Percentiles rank a stretch among this genome's conserved stretches.
Evolutionary conservation across 2,888 invertebrate species (phyloP).

Genomic region (Dryococelus australis): DNA sequence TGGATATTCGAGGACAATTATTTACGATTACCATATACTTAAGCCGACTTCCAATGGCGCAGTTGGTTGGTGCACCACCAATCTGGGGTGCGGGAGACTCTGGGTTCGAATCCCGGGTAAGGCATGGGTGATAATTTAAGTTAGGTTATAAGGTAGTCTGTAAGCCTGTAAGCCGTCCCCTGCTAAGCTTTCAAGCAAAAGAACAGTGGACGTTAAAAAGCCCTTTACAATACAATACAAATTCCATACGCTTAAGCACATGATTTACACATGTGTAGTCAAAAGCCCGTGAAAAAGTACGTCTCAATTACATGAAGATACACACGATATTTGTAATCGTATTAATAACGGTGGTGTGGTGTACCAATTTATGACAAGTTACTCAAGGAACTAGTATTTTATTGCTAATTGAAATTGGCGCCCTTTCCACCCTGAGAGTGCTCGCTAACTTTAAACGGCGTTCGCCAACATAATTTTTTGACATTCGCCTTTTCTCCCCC

Average conservation of each 20-base stretch:
- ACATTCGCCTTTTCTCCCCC: not conserved
- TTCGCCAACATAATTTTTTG: not conserved
- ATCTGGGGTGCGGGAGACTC: too few relatives aligned
- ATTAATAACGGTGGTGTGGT: not conserved
- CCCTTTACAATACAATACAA: too few relatives aligned
- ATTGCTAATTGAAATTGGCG: not conserved
- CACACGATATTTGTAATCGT: not conserved
- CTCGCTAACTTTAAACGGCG: not conserved
- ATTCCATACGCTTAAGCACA: not conserved
- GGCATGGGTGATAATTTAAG: too few relatives aligned
- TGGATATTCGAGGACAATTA: not conserved
- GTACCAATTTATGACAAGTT: not conserved
- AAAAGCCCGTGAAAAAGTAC: not conserved
- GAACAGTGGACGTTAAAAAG: too few relatives aligned
- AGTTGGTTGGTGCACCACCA: too few relatives aligned
- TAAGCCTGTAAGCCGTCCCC: too few relatives aligned
- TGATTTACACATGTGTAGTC: not conserved
- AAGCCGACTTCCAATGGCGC: too few relatives aligned
- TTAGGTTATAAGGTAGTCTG: too few relatives aligned
- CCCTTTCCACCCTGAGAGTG: not conserved
- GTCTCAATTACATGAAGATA: not conserved
- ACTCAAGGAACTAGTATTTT: not conserved
- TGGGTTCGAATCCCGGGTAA: too few relatives aligned
- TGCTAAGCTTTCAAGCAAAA: too few relatives aligned
- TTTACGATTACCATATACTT: too few relatives aligned